phyloP scores from a whole-genome alignment of 2,797 vertebrate species.

The Coregonus ussuriensis region DNA sequence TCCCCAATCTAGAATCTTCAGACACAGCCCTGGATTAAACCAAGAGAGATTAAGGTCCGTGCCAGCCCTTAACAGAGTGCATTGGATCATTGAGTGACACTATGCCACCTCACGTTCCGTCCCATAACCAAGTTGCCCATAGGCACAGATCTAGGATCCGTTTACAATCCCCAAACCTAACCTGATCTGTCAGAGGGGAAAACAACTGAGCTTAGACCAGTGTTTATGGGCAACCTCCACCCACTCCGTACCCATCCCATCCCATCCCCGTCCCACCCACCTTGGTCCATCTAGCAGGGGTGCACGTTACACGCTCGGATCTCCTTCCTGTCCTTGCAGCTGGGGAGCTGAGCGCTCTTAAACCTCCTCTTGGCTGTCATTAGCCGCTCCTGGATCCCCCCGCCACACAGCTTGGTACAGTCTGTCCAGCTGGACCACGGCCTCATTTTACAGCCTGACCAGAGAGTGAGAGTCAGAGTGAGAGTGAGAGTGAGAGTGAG shows the following conservation, averaged over 20 bases:
- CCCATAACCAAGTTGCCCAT: slow-evolving; percentile 30
- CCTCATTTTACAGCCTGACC: slow-evolving; percentile 91
- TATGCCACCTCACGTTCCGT: slow-evolving; percentile 37
- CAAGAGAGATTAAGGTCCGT: slow-evolving; percentile 53
- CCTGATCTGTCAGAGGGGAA: too few species aligned
- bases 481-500: not conserved
- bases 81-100: slow-evolving; percentile 64
- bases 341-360: slow-evolving; percentile 90
- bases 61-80: slow-evolving; percentile 71
- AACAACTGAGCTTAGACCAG: not conserved
- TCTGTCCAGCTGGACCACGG: slow-evolving; percentile 96
- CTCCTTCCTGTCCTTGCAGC: slow-evolving; percentile 99
- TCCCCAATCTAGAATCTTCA: not conserved
- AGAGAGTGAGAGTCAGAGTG: not conserved
- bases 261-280: slow-evolving; percentile 24
- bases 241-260: slow-evolving; percentile 16
- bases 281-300: slow-evolving; percentile 82
- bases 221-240: not conserved
- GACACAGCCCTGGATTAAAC: slow-evolving; percentile 56
- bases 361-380: slow-evolving; percentile 96
- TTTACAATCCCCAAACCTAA: slow-evolving; percentile 16
- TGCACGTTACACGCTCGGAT: slow-evolving; percentile 96
- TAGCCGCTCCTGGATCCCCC: slow-evolving; percentile 94
- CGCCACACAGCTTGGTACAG: slow-evolving; percentile 90
- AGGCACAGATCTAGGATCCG: slow-evolving; percentile 9